Percentiles rank a stretch among this genome's conserved stretches.
Conservation (phyloP, 2,888 invertebrate species). For the Stenotaenia linearis region DNA sequence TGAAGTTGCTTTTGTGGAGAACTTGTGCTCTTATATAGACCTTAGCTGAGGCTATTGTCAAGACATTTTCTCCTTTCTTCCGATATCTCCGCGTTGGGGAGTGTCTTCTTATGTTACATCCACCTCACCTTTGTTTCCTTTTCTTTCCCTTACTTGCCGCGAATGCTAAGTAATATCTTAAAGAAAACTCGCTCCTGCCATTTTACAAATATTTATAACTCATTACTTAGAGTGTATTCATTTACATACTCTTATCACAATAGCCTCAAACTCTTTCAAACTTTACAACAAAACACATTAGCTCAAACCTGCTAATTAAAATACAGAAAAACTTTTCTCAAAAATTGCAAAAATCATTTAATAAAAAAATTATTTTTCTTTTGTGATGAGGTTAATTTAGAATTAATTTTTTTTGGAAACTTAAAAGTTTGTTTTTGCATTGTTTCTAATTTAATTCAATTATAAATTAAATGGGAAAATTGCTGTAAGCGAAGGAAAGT, state of each 20-base stretch:
- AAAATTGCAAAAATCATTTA: neutral
- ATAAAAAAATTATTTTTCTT: too few species aligned
- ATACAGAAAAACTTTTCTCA: neutral
- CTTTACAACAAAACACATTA: neutral
- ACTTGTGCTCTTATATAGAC: neutral
- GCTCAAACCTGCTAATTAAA: neutral
- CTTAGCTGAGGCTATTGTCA: constrained; percentile 6
- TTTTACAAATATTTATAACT: neutral
- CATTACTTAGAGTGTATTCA: neutral
- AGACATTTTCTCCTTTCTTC: neutral
- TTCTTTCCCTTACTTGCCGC: neutral
- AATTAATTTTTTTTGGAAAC: too few species aligned
- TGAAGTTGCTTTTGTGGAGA: constrained; percentile 7
- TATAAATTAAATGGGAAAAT: too few species aligned
- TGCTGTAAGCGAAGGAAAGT: too few species aligned
- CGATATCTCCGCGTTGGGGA: neutral
- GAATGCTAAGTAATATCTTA: neutral
- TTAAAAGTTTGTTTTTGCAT: too few species aligned
- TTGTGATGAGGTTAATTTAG: too few species aligned
- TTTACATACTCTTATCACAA: neutral
- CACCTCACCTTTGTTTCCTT: neutral
- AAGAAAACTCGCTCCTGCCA: neutral
- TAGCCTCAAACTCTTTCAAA: neutral
- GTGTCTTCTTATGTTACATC: neutral
- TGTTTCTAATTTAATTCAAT: too few species aligned